Evolutionary conservation across 1,140 invertebrate species (phyloP), one percentile per base, ranked within the genome.

Genomic region (Chymomyza costata): DNA sequence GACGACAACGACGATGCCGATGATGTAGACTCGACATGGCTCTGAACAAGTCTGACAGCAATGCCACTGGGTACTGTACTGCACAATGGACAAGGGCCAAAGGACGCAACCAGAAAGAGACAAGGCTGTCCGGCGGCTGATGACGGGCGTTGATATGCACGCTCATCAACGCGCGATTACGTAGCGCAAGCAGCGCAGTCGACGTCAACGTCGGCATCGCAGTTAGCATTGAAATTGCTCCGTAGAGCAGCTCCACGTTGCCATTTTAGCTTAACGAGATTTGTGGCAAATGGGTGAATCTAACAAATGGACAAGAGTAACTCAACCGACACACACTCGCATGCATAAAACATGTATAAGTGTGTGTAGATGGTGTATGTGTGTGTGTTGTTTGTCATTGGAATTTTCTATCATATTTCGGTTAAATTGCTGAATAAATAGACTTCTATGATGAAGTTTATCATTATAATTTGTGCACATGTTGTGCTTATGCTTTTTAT

Each of bases 251-350:
- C 21, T 25, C 66, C 73, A 73, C 67, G 73, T 78, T 78, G 74
- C 74, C 74, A 80, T 80, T 80, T 80, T 62, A 53, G 73, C 73
- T 80, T 80, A 80, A 80, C 73, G 68, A 80, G 73, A 80, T 80
- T 80, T 80, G 65, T 51, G 66, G 58, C 58, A 63, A 73, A 52
- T 71, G 62, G 67, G 62, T 46, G 34, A 56, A 49, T 43, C 32
- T 45, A 61, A 50, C 52, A 61, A 61, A 56, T 61, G 46, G 52
- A 45, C 45, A 40, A 38, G 32, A 50, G 46, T 50, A 39, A 43
- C 30, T 38, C n/a, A n/a, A 35, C 16, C 10, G 10, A 25, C n/a
- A 10, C 10, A 31, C 25, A 31, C 15, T 11, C 17, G n/a, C 41
- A 34, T 35, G 25, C 25, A 28, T 5, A 28, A 28, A 28, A 28